Evolutionary conservation across 2,888 invertebrate genomes (phyloP), one percentile per base, ranked within the genome.

Genomic region (Metacarcinus magister): DNA sequence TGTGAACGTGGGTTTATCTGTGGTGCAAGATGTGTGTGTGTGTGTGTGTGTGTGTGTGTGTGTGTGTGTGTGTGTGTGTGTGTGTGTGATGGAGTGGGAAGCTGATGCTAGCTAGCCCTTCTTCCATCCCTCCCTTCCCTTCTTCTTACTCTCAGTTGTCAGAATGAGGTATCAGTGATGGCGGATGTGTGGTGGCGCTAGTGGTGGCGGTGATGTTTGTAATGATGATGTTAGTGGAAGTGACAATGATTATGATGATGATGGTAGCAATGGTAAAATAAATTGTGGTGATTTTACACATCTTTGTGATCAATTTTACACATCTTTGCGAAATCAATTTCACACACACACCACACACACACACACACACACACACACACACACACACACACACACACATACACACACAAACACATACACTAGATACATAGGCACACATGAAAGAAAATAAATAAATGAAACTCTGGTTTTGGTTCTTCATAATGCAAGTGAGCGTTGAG

Each of bases 31-130:
- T 67, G 67, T 67, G 67, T 67, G 67, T 67, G 67, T 67, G 67
- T 67, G 67, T 67, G 67, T 67, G 67, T 67, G 67, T 67, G 67
- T 67, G 67, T 67, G 67, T 67, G 67, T 67, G 67, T 67, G 67
- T 67, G 67, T 60, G 60, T 60, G 60, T 60, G 60, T 60, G 60
- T 60, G 60, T 60, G 60, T 60, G 60, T 60, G 60, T 60, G 60
- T 60, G 60, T 60, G 60, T 60, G 60, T 60, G 60, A 67, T 67
- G 67, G 67, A n/a, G 67, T 67, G 67, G 67, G 67, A 67, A 67
- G 19, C 67, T 67, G 67, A 19, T 67, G 23, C 19, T 67, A 67
- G 67, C 67, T 16, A 23, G 19, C n/a, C 67, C 67, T 67, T 23
- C 67, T 4, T 67, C 67, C 67, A 2, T 82, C 32, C 13, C 82